Evolutionary conservation across 2,888 invertebrate species (phyloP).

Genomic region (Sympetrum striolatum): DNA sequence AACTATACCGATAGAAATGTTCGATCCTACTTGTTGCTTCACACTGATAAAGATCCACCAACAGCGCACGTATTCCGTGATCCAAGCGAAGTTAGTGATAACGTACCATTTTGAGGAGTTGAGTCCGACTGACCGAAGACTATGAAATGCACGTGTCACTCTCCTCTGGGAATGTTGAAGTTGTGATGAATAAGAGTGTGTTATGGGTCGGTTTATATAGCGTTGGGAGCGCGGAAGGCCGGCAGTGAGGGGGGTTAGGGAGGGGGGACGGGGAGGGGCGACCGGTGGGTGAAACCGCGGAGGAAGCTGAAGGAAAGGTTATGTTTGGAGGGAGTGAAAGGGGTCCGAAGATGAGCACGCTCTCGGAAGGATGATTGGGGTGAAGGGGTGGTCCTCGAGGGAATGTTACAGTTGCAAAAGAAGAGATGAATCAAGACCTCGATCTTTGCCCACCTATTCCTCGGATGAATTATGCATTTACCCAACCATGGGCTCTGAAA

Average conservation of each 20-base stretch:
- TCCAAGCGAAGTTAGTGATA: too few relatives aligned
- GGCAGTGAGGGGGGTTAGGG: neutral
- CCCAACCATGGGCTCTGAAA: too few relatives aligned
- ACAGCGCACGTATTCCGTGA: too few relatives aligned
- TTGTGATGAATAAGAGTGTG: constrained; percentile 59
- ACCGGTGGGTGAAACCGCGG: neutral
- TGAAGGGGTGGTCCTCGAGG: neutral
- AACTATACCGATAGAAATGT: too few relatives aligned
- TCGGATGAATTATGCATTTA: too few relatives aligned
- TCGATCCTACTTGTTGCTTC: too few relatives aligned
- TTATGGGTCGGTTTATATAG: constrained; percentile 52
- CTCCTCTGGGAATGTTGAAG: neutral
- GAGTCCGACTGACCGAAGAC: neutral
- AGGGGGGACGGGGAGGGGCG: neutral
- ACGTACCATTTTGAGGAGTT: constrained; percentile 27
- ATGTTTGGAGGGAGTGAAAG: neutral
- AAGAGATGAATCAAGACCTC: too few relatives aligned
- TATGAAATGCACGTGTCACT: neutral
- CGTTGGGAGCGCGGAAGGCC: neutral
- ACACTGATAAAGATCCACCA: too few relatives aligned
- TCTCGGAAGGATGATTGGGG: neutral
- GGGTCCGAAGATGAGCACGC: neutral
- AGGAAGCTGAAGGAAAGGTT: neutral
- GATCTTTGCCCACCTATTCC: too few relatives aligned
- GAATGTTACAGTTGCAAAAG: too few relatives aligned